These are phyloP conservation scores for Pristionchus fissidentatus DNA, from an alignment of 2,888 invertebrate genomes.

Conservation along the genomic window DNA sequence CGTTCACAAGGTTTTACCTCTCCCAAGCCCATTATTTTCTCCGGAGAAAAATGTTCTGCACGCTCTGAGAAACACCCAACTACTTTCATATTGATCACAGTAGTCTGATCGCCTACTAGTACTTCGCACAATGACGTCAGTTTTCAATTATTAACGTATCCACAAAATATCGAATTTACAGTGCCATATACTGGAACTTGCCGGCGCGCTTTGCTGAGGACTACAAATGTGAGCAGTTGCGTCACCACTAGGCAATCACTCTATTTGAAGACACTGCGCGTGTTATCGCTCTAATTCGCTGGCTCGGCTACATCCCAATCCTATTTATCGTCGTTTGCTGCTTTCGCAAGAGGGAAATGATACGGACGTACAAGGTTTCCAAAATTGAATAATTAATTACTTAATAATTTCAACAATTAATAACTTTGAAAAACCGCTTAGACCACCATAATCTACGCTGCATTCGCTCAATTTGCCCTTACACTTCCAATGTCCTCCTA, in stretches of 20 bases:
- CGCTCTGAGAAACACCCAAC: too few species aligned
- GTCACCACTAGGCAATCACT: not conserved
- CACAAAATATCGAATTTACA: too few species aligned
- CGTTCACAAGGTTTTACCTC: too few species aligned
- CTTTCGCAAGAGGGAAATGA: not conserved
- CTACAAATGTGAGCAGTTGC: not conserved
- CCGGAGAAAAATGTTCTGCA: too few species aligned
- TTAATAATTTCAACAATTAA: not conserved
- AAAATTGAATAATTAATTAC: not conserved
- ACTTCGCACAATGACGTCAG: too few species aligned
- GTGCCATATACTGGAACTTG: not conserved
- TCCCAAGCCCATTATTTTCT: too few species aligned
- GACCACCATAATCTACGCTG: constrained; percentile 14
- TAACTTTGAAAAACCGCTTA: not conserved
- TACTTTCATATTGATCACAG: too few species aligned
- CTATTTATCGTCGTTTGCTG: not conserved
- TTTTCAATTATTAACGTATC: too few species aligned
- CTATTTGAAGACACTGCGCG: not conserved
- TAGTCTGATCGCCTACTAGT: too few species aligned
- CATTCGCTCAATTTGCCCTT: not conserved
- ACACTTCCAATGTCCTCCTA: not conserved
- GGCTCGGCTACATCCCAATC: constrained; percentile 17
- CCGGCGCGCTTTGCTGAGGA: not conserved
- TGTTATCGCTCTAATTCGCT: not conserved
- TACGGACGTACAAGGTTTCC: not conserved